Evolutionary conservation across 92 coral and sea anemone genomes (phyloP).

Genomic region (Zoanthus sociatus): DNA sequence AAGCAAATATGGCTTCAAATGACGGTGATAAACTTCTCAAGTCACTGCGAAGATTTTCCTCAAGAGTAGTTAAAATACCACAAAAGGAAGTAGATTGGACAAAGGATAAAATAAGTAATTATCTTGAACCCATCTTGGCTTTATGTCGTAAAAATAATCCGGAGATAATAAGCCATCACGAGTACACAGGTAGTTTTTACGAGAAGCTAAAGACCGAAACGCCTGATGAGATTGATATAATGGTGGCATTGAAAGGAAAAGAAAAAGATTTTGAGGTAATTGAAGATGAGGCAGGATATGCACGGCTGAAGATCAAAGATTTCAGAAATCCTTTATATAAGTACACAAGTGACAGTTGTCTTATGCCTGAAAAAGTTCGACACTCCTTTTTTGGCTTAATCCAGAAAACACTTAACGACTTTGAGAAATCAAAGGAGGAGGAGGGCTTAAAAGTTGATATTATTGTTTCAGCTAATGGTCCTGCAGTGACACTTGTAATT

Average conservation of each 20-base stretch:
- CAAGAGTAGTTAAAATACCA: conserved; percentile 50
- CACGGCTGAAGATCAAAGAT: not conserved
- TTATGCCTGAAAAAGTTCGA: conserved; percentile 24
- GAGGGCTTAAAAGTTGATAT: conserved; percentile 46
- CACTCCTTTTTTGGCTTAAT: conserved; percentile 36
- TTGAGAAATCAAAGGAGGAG: not conserved
- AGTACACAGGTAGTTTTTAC: conserved; percentile 45
- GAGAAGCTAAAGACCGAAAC: conserved; percentile 23
- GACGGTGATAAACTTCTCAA: conserved; percentile 37
- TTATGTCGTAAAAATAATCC: conserved; percentile 12
- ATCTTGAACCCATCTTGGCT: conserved; percentile 42
- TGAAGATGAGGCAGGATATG: conserved; percentile 8
- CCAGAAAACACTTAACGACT: conserved; percentile 36
- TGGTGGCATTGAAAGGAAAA: conserved; percentile 44
- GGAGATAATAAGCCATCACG: conserved; percentile 22
- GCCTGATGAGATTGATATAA: conserved; percentile 38
- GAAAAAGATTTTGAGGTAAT: conserved; percentile 9
- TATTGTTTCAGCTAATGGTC: conserved; percentile 71
- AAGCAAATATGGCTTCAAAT: not conserved
- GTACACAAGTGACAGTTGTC: not conserved
- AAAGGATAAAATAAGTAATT: conserved; percentile 57
- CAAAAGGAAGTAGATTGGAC: conserved; percentile 53
- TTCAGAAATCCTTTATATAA: not conserved
- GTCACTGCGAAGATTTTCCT: conserved; percentile 63
- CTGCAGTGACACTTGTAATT: conserved; percentile 78